phyloP scores from a whole-genome alignment of 2,113 vertebrate genomes.

The Centropus unirufus region DNA sequence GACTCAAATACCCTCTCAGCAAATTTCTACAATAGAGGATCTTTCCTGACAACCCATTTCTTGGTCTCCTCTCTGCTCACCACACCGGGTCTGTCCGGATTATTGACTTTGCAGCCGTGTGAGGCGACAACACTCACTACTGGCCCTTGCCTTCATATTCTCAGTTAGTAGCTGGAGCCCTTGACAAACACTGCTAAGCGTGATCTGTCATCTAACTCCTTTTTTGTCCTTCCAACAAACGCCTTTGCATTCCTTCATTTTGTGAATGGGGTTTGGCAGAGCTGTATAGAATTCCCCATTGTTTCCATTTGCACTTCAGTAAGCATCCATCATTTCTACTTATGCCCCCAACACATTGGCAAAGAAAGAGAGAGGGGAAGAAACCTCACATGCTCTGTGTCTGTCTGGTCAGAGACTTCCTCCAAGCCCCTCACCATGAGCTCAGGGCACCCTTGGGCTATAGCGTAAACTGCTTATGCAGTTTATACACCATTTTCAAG shows the following conservation, averaged over 20 bases:
- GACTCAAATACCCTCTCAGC: background rate
- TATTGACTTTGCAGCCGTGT: background rate
- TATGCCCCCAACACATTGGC: background rate
- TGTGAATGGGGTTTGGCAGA: constrained; percentile 51
- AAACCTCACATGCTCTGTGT: rapidly evolving
- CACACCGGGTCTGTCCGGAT: background rate
- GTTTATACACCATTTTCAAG: background rate
- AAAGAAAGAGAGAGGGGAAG: background rate
- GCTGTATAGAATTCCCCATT: background rate
- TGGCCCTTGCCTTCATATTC: background rate
- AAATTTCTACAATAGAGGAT: background rate
- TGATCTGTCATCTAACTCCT: constrained; percentile 34
- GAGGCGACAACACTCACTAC: background rate
- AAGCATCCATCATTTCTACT: background rate
- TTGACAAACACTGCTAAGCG: background rate
- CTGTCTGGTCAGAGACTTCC: background rate
- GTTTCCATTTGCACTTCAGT: constrained; percentile 28
- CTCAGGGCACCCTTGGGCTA: background rate
- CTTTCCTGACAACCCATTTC: background rate
- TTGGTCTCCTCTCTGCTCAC: background rate
- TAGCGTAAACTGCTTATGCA: background rate
- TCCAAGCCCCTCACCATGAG: background rate
- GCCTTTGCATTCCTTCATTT: constrained; percentile 17
- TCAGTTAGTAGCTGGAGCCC: background rate
- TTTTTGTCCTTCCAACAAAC: constrained; percentile 50